These are phyloP conservation scores for Coranthus polyacanthus DNA, from an alignment of 2,797 vertebrate species.

Conservation along the genomic window DNA sequence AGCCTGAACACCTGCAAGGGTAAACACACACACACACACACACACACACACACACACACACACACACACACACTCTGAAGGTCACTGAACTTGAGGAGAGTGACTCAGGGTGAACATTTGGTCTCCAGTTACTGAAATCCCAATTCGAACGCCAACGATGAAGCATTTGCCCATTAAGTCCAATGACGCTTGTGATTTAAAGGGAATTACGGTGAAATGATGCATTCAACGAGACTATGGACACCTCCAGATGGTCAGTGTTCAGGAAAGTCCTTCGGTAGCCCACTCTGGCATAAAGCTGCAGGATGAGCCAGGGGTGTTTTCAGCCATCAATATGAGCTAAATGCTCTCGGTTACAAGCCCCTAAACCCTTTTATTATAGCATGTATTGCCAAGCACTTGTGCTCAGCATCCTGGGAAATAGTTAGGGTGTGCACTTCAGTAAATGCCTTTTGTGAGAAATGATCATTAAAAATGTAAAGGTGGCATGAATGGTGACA, in stretches of 20 bases:
- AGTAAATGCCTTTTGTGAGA: constrained; percentile 51
- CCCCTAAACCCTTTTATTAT: constrained; percentile 72
- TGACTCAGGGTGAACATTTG: constrained; percentile 79
- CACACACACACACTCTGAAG: constrained; percentile 75
- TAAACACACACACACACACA: constrained; percentile 42
- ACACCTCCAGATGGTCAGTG: constrained; percentile 84
- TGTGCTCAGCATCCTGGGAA: constrained; percentile 36
- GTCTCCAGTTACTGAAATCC: constrained; percentile 81
- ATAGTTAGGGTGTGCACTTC: constrained; percentile 41
- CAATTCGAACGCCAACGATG: constrained; percentile 75
- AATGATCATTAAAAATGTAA: constrained; percentile 53
- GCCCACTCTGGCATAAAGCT: constrained; percentile 56
- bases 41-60: constrained; percentile 27
- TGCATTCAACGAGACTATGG: constrained; percentile 79
- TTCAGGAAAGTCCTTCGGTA: constrained; percentile 75
- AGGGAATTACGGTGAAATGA: constrained; percentile 84
- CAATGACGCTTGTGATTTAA: constrained; percentile 86
- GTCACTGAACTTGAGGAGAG: constrained; percentile 83
- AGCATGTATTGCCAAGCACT: constrained; percentile 39
- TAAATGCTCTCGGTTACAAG: constrained; percentile 68
- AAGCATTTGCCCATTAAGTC: constrained; percentile 85
- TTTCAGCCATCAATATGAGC: constrained; percentile 55
- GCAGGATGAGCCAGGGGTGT: constrained; percentile 60
- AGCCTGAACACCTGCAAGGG: constrained; percentile 76
- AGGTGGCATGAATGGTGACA: constrained; percentile 13